A percentile compares a stretch with the other conserved stretches of the same genome.
These are phyloP conservation scores for Cottoperca gobio DNA, from an alignment of 2,797 vertebrate genomes.

Conservation along the genomic window DNA sequence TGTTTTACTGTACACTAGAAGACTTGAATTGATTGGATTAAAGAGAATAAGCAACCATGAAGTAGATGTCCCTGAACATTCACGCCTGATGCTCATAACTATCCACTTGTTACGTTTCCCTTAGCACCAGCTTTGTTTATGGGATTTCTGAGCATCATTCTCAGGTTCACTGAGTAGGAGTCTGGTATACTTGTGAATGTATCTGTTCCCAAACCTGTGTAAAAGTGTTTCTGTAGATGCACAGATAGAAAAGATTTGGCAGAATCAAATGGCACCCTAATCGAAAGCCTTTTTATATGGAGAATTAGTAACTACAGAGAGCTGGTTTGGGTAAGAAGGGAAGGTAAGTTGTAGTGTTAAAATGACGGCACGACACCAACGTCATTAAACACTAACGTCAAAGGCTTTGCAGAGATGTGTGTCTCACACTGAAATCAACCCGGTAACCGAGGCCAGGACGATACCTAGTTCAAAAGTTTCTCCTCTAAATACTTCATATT, in stretches of 20 bases:
- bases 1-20: neutral
- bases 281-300: slow-evolving; percentile 20
- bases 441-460: neutral
- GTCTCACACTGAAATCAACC: slow-evolving; percentile 8
- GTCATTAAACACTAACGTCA: too few relatives aligned
- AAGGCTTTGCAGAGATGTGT: neutral
- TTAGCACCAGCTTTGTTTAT: neutral
- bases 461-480: neutral
- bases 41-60: neutral
- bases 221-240: slow-evolving; percentile 24
- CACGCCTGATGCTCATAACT: neutral
- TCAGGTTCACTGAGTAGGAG: neutral
- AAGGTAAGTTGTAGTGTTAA: neutral
- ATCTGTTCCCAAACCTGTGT: slow-evolving; percentile 18
- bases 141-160: neutral
- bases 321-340: neutral
- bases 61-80: neutral
- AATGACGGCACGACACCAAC: too few relatives aligned
- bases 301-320: slow-evolving; percentile 2
- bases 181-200: neutral
- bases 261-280: slow-evolving; percentile 16
- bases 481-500: neutral
- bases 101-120: neutral
- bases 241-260: slow-evolving; percentile 1
- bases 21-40: neutral